Percentiles rank a stretch among this genome's conserved stretches.
phyloP scores from a whole-genome alignment of 2,888 invertebrate species.

The Drosophila formosana region DNA sequence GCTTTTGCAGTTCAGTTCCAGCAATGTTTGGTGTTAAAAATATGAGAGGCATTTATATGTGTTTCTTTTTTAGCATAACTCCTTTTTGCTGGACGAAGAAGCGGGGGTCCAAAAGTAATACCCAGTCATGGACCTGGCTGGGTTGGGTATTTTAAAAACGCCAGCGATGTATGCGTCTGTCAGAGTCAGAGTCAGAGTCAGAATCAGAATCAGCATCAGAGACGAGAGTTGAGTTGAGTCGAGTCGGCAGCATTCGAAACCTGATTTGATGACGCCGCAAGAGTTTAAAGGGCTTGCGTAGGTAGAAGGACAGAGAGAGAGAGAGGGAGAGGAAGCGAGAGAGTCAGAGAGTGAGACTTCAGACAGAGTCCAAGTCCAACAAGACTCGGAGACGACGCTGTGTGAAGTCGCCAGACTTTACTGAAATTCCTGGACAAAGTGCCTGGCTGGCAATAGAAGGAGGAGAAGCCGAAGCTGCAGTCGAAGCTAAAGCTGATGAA shows the following conservation, averaged over 20 bases:
- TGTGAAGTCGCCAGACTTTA: constrained; percentile 53
- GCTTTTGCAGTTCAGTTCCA: not conserved
- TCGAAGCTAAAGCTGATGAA: constrained; percentile 8
- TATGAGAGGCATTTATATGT: constrained; percentile 69
- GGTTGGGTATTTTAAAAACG: constrained; percentile 70
- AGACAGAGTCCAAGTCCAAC: constrained; percentile 18
- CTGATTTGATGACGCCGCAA: constrained; percentile 76
- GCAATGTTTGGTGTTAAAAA: constrained; percentile 69
- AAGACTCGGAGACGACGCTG: constrained; percentile 36
- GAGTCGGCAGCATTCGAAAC: constrained; percentile 48
- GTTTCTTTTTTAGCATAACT: not conserved
- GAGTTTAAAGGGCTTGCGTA: constrained; percentile 75
- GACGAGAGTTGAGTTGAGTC: not conserved
- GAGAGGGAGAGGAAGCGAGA: not conserved
- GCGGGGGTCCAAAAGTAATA: constrained; percentile 37
- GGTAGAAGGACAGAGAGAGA: constrained; percentile 46
- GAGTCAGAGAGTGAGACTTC: constrained; percentile 14
- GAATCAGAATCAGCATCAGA: not conserved
- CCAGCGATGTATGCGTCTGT: constrained; percentile 74
- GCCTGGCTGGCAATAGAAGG: constrained; percentile 56
- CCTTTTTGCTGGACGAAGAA: constrained; percentile 11
- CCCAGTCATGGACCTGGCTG: constrained; percentile 27
- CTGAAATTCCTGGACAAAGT: constrained; percentile 61
- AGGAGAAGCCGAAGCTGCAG: constrained; percentile 9
- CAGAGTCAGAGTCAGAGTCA: constrained; percentile 31